These are phyloP conservation scores for Ophion slaviceki DNA, from an alignment of 2,888 invertebrate species.

Conservation along the genomic window DNA sequence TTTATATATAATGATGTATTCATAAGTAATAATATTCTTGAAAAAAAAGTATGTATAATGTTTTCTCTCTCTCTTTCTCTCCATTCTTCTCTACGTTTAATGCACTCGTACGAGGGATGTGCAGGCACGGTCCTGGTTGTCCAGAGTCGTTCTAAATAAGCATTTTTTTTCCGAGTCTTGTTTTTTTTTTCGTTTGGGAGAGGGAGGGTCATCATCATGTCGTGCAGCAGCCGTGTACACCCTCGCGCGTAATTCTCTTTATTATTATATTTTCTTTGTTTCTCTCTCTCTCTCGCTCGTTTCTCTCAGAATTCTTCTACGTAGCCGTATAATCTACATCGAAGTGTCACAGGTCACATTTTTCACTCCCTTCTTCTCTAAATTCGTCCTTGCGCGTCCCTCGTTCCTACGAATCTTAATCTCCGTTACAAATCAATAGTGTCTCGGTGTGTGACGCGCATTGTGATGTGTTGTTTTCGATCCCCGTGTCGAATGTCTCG, in stretches of 20 bases:
- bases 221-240: not conserved
- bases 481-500: too few species aligned
- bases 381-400: not conserved
- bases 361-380: not conserved
- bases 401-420: not conserved
- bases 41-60: constrained; percentile 77
- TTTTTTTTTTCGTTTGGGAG: not conserved
- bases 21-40: constrained; percentile 81
- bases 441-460: not conserved
- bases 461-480: not conserved
- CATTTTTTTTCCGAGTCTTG: constrained; percentile 21
- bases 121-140: constrained; percentile 70
- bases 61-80: constrained; percentile 60
- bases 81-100: constrained; percentile 53
- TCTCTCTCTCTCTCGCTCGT: constrained; percentile 56
- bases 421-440: not conserved
- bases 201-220: not conserved
- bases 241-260: not conserved
- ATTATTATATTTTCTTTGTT: constrained; percentile 45
- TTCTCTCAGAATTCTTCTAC: not conserved
- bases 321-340: not conserved
- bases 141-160: constrained; percentile 63
- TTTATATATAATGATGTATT: constrained; percentile 78
- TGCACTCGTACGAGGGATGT: constrained; percentile 72
- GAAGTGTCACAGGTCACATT: not conserved